Evolutionary conservation across 2,113 vertebrate species (phyloP).

Genomic region (Malaclemys terrapin): DNA sequence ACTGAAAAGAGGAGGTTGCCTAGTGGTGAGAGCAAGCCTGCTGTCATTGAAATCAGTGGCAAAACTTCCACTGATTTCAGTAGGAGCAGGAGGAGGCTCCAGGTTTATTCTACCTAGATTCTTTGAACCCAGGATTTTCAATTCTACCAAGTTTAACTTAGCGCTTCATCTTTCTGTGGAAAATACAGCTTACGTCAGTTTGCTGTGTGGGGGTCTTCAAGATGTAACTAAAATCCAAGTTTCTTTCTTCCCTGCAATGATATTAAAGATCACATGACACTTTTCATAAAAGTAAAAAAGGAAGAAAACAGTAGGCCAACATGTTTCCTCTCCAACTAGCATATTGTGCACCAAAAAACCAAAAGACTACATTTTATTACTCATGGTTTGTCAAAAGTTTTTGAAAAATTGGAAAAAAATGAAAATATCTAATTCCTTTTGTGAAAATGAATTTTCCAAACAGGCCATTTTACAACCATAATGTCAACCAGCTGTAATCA

Average conservation of each 20-base stretch:
- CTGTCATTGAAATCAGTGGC: too few species aligned
- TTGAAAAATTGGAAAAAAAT: background rate
- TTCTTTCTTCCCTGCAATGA: background rate
- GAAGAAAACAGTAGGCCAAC: background rate
- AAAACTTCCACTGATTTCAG: background rate
- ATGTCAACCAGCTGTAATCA: background rate
- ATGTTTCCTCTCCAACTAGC: background rate
- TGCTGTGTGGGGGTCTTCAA: background rate
- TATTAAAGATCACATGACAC: background rate
- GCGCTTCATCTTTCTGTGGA: background rate
- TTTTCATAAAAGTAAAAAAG: background rate
- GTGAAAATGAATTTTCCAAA: background rate
- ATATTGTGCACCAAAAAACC: background rate
- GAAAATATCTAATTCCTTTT: background rate
- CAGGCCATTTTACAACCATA: background rate
- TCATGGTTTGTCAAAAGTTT: background rate
- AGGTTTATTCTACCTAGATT: background rate
- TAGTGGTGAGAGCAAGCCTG: background rate
- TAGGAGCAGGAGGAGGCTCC: background rate
- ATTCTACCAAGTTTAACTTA: background rate
- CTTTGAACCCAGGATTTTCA: background rate
- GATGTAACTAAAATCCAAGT: background rate
- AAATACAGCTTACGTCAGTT: background rate
- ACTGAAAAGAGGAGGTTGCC: background rate
- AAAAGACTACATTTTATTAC: background rate